Conservation (phyloP, 1,140 invertebrate genomes). For the Epicauta chinensis region DNA sequence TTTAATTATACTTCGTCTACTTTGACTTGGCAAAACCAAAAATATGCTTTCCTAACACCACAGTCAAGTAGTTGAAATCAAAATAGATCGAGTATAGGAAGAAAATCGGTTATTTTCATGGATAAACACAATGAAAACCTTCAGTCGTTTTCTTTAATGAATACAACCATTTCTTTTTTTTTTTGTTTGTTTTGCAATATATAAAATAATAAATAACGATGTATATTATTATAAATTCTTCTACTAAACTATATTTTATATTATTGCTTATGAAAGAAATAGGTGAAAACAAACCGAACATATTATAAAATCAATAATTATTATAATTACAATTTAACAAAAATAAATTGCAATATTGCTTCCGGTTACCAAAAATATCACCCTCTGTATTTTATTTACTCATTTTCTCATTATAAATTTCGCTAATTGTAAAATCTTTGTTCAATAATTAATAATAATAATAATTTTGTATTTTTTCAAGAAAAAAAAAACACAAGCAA, state of each 20-base stretch:
- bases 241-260: conserved; percentile 24
- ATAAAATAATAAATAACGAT: conserved; percentile 19
- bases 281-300: neutral
- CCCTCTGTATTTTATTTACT: conserved; percentile 15
- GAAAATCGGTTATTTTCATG: no score
- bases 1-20: no score
- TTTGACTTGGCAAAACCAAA: no score
- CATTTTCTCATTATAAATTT: no score
- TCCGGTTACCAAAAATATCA: conserved; percentile 40
- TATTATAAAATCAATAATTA: conserved; percentile 13
- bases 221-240: conserved; percentile 19
- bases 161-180: conserved; percentile 11
- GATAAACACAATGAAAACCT: no score
- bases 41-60: no score
- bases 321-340: conserved; percentile 17
- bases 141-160: no score
- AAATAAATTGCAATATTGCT: conserved; percentile 35
- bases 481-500: no score
- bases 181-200: neutral
- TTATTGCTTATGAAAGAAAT: conserved; percentile 32
- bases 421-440: no score
- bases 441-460: no score
- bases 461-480: conserved; percentile 16
- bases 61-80: no score
- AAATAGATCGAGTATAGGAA: no score